Percentiles rank a stretch among this genome's conserved stretches.
Evolutionary conservation across 2,888 invertebrate species (phyloP).

Genomic region (Plemyria rubiginata): DNA sequence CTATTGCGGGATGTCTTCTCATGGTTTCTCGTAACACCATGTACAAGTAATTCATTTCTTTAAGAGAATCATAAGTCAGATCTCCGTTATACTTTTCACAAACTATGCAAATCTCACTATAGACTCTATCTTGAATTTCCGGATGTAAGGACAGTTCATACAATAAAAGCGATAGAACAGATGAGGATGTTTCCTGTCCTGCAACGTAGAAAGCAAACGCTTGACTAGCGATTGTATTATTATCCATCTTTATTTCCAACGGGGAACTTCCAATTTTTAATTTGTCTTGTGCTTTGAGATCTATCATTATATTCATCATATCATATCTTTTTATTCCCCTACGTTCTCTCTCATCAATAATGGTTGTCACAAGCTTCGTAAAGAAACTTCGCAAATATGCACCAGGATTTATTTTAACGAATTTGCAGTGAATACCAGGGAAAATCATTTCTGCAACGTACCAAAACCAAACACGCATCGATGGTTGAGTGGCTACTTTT

Average conservation of each 20-base stretch:
- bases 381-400: slow-evolving; percentile 12
- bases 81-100: slow-evolving; percentile 36
- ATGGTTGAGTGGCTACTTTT: slow-evolving; percentile 17
- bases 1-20: slow-evolving; percentile 45
- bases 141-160: slow-evolving; percentile 44
- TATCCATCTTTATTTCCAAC: slow-evolving; percentile 53
- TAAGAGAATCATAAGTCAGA: slow-evolving; percentile 49
- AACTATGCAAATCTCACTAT: slow-evolving; percentile 41
- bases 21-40: slow-evolving; percentile 52
- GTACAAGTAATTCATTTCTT: slow-evolving; percentile 56
- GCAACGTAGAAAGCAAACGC: slow-evolving; percentile 59
- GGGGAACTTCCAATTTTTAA: slow-evolving; percentile 40
- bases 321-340: slow-evolving; percentile 47
- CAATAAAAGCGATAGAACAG: slow-evolving; percentile 49
- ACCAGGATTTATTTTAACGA: slow-evolving; percentile 18
- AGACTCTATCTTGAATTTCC: slow-evolving; percentile 41
- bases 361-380: slow-evolving; percentile 18
- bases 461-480: slow-evolving; percentile 19
- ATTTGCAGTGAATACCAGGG: slow-evolving; percentile 18
- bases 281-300: slow-evolving; percentile 53
- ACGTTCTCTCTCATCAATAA: slow-evolving; percentile 22
- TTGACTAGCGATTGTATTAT: slow-evolving; percentile 53
- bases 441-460: slow-evolving; percentile 25
- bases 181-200: slow-evolving; percentile 67
- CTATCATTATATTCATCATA: slow-evolving; percentile 58